Percentiles rank a stretch among this genome's conserved stretches.
These are phyloP conservation scores for Crax fasciolata DNA, from an alignment of 2,797 vertebrate genomes.

Conservation along the genomic window DNA sequence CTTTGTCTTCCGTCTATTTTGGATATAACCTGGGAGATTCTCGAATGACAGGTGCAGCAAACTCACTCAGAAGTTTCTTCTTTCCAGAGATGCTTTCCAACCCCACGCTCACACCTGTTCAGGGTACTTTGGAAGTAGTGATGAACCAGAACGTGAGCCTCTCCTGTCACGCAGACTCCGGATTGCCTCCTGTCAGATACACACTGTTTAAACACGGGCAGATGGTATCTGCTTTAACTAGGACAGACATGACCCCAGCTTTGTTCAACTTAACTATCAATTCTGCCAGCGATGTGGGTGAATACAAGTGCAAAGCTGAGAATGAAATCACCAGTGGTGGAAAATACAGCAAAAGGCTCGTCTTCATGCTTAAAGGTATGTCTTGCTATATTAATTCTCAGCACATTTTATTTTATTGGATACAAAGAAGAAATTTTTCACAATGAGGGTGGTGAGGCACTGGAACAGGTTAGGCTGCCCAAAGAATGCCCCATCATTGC, in stretches of 20 bases:
- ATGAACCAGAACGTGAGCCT: constrained; percentile 37
- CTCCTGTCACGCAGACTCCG: constrained; percentile 22
- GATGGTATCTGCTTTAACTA: constrained; percentile 9
- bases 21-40: background rate
- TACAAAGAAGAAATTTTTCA: background rate
- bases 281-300: background rate
- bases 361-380: constrained; percentile 56
- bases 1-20: background rate
- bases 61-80: background rate
- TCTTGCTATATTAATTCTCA: background rate
- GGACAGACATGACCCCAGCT: background rate
- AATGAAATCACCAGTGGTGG: fast-evolving
- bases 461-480: background rate
- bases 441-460: background rate
- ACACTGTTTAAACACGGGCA: constrained; percentile 46
- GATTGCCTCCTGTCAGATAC: constrained; percentile 55
- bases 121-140: background rate
- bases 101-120: constrained; percentile 16
- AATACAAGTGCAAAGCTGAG: constrained; percentile 74
- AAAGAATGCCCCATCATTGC: background rate
- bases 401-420: background rate
- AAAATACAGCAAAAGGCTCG: constrained; percentile 61
- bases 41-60: background rate
- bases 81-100: constrained; percentile 50
- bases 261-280: constrained; percentile 59